Percentiles rank a stretch among this genome's conserved stretches.
Conservation (phyloP, 1,140 invertebrate genomes). For the Acromyrmex heyeri region DNA sequence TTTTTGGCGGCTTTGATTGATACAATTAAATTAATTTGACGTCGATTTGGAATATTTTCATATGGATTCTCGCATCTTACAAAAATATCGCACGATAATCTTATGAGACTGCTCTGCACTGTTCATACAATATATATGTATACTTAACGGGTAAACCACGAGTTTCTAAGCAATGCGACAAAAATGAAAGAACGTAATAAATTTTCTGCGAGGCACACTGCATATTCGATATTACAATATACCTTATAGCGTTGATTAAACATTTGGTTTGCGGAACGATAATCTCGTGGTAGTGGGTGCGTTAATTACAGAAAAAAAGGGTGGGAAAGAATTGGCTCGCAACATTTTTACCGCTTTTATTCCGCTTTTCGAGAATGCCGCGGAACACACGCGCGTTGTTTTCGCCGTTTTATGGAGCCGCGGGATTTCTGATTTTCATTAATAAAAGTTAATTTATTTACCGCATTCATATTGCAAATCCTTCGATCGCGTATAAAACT, state of each 20-base stretch:
- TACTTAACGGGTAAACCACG: not conserved
- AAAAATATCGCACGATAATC: slow-evolving; percentile 18
- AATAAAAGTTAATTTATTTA: slow-evolving; percentile 78
- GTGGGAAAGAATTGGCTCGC: slow-evolving; percentile 51
- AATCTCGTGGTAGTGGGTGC: slow-evolving; percentile 54
- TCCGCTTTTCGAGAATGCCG: slow-evolving; percentile 61
- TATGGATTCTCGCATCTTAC: not conserved
- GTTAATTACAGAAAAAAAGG: slow-evolving; percentile 57
- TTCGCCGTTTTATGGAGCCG: slow-evolving; percentile 60
- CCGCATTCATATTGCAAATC: slow-evolving; percentile 75
- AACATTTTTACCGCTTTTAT: slow-evolving; percentile 57
- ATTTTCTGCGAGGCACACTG: slow-evolving; percentile 19
- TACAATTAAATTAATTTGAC: slow-evolving; percentile 52
- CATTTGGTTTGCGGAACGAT: slow-evolving; percentile 59
- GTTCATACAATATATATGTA: too few relatives aligned
- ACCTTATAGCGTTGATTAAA: slow-evolving; percentile 61
- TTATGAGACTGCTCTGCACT: not conserved
- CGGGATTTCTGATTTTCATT: slow-evolving; percentile 68
- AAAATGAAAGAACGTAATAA: slow-evolving; percentile 6
- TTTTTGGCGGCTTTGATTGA: slow-evolving; percentile 39
- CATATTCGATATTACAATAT: slow-evolving; percentile 57
- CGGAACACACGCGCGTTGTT: slow-evolving; percentile 64
- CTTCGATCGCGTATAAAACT: slow-evolving; percentile 66
- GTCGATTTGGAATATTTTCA: not conserved
- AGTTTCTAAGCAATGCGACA: not conserved